Conservation (phyloP, 2,797 vertebrate species). For the Hybognathus amarus region DNA sequence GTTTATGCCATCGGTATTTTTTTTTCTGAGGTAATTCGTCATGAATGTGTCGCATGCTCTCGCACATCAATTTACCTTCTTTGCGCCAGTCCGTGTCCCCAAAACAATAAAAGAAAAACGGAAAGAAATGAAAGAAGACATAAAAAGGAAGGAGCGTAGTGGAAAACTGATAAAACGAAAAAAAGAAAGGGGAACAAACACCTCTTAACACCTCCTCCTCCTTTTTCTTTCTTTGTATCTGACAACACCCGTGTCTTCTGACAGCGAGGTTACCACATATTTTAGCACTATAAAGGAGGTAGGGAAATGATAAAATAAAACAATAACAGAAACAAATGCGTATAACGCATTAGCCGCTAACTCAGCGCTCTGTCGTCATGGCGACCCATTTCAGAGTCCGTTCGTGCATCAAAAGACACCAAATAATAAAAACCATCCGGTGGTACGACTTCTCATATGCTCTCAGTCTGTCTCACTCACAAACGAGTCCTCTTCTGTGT, state of each 20-base stretch:
- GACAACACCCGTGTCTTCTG: constrained; percentile 74
- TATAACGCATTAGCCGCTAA: constrained; percentile 72
- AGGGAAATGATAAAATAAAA: constrained; percentile 63
- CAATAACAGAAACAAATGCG: constrained; percentile 66
- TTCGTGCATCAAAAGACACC: constrained; percentile 44
- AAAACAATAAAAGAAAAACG: constrained; percentile 72
- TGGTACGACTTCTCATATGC: constrained; percentile 53
- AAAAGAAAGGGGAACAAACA: constrained; percentile 11
- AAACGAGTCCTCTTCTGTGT: constrained; percentile 60
- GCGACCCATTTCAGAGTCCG: constrained; percentile 69
- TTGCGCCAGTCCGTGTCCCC: constrained; percentile 74
- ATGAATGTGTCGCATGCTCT: constrained; percentile 73
- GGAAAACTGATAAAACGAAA: constrained; percentile 17
- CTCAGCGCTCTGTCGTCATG: constrained; percentile 72
- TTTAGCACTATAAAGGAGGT: constrained; percentile 53
- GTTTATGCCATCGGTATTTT: constrained; percentile 74
- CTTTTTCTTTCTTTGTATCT: constrained; percentile 65
- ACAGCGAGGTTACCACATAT: constrained; percentile 70
- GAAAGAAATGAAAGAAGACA: constrained; percentile 18
- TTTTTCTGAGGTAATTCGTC: constrained; percentile 71
- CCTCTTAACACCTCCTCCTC: constrained; percentile 71
- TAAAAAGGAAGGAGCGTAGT: neutral
- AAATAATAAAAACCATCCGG: constrained; percentile 44
- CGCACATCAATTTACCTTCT: constrained; percentile 76
- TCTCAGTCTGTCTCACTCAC: constrained; percentile 59